Conservation (phyloP, 2,797 vertebrate species). For the Loris lydekkerianus region DNA sequence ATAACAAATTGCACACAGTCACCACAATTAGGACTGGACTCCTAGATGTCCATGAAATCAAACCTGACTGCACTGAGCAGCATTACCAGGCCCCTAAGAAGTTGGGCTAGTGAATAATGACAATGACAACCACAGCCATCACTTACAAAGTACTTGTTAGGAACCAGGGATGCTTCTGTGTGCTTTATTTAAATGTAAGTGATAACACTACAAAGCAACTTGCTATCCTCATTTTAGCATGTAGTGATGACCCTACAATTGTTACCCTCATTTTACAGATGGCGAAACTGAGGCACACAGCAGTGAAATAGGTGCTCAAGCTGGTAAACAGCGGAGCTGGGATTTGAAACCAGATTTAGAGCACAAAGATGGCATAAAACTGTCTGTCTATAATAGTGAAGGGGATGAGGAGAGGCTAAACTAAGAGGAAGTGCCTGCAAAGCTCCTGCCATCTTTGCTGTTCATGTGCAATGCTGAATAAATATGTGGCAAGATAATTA, state of each 20-base stretch:
- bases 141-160: background rate
- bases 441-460: fast-evolving
- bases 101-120: background rate
- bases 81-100: background rate
- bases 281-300: background rate
- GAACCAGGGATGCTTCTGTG: fast-evolving
- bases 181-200: background rate
- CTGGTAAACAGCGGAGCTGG: background rate
- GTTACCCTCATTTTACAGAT: background rate
- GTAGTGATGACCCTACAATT: background rate
- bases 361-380: background rate
- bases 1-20: background rate
- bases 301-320: background rate
- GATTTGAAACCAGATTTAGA: background rate
- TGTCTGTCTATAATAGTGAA: background rate
- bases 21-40: background rate
- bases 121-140: background rate
- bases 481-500: background rate
- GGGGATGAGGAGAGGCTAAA: background rate
- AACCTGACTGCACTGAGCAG: background rate
- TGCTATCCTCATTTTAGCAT: background rate
- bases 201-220: background rate
- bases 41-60: background rate
- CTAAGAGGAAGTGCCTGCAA: background rate
- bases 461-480: background rate